Evolutionary conservation across 92 coral and sea anemone genomes (phyloP).

Genomic region (Virgularia gustaviana): DNA sequence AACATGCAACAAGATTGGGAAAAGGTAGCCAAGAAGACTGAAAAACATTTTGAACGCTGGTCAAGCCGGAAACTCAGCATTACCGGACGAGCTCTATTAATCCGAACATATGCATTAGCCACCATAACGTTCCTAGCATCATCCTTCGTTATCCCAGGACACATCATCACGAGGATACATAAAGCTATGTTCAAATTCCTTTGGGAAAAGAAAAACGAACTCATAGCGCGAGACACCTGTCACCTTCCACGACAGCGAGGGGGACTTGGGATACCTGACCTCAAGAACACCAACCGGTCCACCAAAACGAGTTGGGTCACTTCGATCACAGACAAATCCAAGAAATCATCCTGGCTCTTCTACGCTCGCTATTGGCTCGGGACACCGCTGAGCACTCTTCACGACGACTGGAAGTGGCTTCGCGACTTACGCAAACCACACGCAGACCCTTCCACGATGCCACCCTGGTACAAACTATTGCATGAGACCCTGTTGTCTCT

Average conservation of each 20-base stretch:
- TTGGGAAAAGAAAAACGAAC: slow-evolving; percentile 10
- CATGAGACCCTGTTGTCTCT: too few species aligned
- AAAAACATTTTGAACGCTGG: slow-evolving; percentile 28
- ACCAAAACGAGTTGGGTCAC: too few species aligned
- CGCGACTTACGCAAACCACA: too few species aligned
- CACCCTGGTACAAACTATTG: too few species aligned
- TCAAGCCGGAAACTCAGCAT: slow-evolving; percentile 16
- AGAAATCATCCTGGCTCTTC: too few species aligned
- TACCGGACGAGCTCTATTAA: slow-evolving; percentile 28
- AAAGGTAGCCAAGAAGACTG: slow-evolving; percentile 9
- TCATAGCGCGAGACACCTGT: background rate
- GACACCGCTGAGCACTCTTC: too few species aligned
- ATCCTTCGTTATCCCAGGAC: slow-evolving; percentile 32
- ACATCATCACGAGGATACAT: slow-evolving; percentile 3
- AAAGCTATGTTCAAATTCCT: slow-evolving; percentile 5
- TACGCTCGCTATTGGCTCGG: too few species aligned
- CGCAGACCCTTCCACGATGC: too few species aligned
- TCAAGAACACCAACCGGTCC: too few species aligned
- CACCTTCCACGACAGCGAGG: background rate
- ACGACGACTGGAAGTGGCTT: too few species aligned
- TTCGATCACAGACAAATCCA: too few species aligned
- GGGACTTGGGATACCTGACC: background rate
- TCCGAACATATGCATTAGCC: slow-evolving; percentile 28
- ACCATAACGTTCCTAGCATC: slow-evolving; percentile 47
- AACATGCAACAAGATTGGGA: slow-evolving; percentile 18